Evolutionary conservation across 2,888 invertebrate genomes (phyloP), one percentile per base, ranked within the genome.

Genomic region (Euplexia lucipara): DNA sequence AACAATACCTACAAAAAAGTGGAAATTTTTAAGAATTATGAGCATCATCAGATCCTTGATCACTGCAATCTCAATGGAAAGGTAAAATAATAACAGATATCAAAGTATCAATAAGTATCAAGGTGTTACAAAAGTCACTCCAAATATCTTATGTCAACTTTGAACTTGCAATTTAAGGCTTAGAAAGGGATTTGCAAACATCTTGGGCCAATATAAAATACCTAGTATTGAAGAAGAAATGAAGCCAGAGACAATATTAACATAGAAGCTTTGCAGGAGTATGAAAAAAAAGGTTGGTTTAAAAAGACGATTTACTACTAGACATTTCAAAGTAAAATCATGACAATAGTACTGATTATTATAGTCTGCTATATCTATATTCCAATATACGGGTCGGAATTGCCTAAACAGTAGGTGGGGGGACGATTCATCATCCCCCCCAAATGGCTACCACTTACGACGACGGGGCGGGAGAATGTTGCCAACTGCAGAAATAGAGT

Each of bases 401-500:
- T 22, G 7, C 14, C 53, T 53, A 26, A 22, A 51, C 2, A n/a
- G 45, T 32, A 30, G 35, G 39, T 22, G 45, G 60, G 37, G n/a
- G 45, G 34, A 10, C 41, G 30, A 63, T 64, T 41, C 22, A 26
- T 70, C 64, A 60, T 42, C 20, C 56, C 20, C 56, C 57, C 48
- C 16, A 37, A 62, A 62, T 7, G 32, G 10, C 35, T 18, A 37
- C 37, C 37, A 60, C 51, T 61, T 58, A 48, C 42, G 42, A 48
- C 42, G 42, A 47, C 22, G 7, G 48, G n/a, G 58, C 4, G 37
- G 57, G 22, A 22, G 34, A 52, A 37, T 61, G 63, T 74, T 75
- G 48, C 66, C 63, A 69, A 74, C 32, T 56, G 57, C 71, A 69
- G 54, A 65, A 75, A 76, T 75, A 65, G 41, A 68, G 26, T 49